These are phyloP conservation scores for Lamprotornis superbus DNA, from an alignment of 2,113 vertebrate species.

Conservation along the genomic window DNA sequence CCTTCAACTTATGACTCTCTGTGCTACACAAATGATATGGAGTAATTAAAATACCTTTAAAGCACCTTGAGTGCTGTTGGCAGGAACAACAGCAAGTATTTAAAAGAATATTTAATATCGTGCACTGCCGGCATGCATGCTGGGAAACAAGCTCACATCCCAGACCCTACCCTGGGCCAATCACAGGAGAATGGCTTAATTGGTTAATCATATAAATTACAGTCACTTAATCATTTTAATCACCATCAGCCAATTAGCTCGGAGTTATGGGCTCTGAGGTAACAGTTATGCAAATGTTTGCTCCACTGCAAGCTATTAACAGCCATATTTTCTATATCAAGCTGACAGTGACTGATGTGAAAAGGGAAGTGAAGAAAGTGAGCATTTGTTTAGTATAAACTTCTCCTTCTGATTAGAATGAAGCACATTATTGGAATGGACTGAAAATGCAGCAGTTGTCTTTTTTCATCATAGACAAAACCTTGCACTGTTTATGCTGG, in stretches of 20 bases:
- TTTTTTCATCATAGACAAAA: neutral
- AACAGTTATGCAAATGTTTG: slow-evolving; percentile 87
- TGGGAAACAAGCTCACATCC: slow-evolving; percentile 70
- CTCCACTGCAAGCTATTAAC: slow-evolving; percentile 77
- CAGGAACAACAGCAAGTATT: slow-evolving; percentile 51
- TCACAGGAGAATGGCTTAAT: slow-evolving; percentile 79
- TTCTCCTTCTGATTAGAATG: slow-evolving; percentile 46
- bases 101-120: slow-evolving; percentile 47
- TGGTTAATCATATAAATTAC: slow-evolving; percentile 89
- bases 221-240: slow-evolving; percentile 88
- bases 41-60: slow-evolving; percentile 59
- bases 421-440: slow-evolving; percentile 1
- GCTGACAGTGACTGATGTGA: slow-evolving; percentile 75
- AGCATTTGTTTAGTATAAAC: slow-evolving; percentile 61
- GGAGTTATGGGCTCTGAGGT: slow-evolving; percentile 81
- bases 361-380: slow-evolving; percentile 51
- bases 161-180: slow-evolving; percentile 65
- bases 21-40: slow-evolving; percentile 10
- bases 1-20: slow-evolving; percentile 23
- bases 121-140: slow-evolving; percentile 45
- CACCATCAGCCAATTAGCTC: slow-evolving; percentile 82
- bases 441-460: neutral
- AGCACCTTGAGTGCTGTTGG: slow-evolving; percentile 48
- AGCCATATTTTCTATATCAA: slow-evolving; percentile 73
- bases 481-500: neutral